Base-by-base conservation (phyloP, 2,888 invertebrate genomes). In the Leptinotarsa juncta region DNA sequence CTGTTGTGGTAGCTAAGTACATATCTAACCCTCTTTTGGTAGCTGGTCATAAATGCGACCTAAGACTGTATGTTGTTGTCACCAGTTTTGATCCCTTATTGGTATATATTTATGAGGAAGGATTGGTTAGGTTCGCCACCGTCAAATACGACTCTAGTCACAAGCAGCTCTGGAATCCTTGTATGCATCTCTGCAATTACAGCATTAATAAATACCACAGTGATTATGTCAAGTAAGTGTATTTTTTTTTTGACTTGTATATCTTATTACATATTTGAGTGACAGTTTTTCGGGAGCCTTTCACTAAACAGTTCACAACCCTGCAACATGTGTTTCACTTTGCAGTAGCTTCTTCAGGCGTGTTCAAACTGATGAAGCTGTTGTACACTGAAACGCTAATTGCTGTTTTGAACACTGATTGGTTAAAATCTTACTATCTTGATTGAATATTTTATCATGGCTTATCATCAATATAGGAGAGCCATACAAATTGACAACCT, bases 141-240 rank as follows among this genome's bases (percentile, higher is more conserved):
- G 97, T 97, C 76, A 96, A 96, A 86, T 98, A 97, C 87, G 95
- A 97, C 85, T 91, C 95, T 84, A 95, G 94, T 81, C 94, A 96
- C 82, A 96, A 97, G 86, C 97, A 97, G 84, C 91, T 99, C 16
- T 97, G 96, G 94, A 97, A 96, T 88, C 96, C 95, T 0, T 97
- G 96, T 89, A 97, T 98, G 95, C 98, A 99, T 88, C 91, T 99
- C 18, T 99, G 98, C 85, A 99, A 99, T 89, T 99, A 98, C 89
- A 97, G 97, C 89, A 96, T 99, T 85, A 98, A 99, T 89, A 98
- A 98, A 88, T 97, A 97, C 86, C 98, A 96, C 88, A 95, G 96
- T 74, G 96, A 97, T 89, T 99, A 98, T 88, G 94, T 98, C 83
- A 96, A 95, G 95, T 97, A 89, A 91, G 94, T 90, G 69, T 26